Percentiles rank a stretch among this genome's conserved stretches.
phyloP scores from a whole-genome alignment of 2,113 vertebrate species.

The Shinisaurus crocodilurus region DNA sequence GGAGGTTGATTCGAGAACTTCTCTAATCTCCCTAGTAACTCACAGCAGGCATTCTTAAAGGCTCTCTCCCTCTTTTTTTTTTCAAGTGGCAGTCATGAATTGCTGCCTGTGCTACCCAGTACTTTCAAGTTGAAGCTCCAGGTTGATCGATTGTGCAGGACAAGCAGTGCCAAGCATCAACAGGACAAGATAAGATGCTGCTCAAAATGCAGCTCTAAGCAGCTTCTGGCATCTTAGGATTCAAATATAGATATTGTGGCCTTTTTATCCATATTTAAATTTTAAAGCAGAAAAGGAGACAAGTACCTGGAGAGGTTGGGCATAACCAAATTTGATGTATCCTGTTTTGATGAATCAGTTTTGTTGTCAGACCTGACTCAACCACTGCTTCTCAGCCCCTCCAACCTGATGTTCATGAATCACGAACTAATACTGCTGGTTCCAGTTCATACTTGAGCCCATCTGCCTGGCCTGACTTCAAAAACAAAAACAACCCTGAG shows the following conservation, averaged over 20 bases:
- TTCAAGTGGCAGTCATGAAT: background rate
- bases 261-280: slow-evolving; percentile 6
- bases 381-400: background rate
- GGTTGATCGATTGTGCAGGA: slow-evolving; percentile 1
- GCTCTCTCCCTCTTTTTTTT: background rate
- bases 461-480: background rate
- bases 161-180: background rate
- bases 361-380: background rate
- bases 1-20: background rate
- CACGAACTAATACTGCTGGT: background rate
- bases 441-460: background rate
- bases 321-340: background rate
- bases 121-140: background rate
- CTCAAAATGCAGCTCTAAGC: background rate
- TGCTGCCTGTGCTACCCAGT: background rate
- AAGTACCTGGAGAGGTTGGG: background rate
- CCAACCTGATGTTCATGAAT: background rate
- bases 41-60: slow-evolving; percentile 2
- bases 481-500: background rate
- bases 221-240: background rate
- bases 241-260: background rate
- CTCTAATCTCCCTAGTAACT: slow-evolving; percentile 13
- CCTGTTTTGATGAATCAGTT: background rate
- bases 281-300: background rate
- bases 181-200: background rate